Percentiles rank a stretch among this genome's conserved stretches.
phyloP scores from a whole-genome alignment of 2,113 vertebrate genomes.

The Lamprotornis superbus region DNA sequence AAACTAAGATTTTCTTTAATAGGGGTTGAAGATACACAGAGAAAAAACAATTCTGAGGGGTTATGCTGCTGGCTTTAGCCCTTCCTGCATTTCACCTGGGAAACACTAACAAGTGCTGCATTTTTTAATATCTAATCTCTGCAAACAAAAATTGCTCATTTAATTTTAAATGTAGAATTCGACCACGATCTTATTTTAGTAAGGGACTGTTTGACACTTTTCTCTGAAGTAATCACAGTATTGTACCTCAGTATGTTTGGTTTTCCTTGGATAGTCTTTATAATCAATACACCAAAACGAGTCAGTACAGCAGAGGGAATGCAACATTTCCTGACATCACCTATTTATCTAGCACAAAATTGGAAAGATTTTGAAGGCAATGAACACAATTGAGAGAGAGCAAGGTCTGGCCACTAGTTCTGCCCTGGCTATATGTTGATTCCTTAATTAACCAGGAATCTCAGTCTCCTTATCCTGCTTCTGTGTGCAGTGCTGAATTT shows the following conservation, averaged over 20 bases:
- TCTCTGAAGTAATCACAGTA: background rate
- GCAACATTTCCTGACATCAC: background rate
- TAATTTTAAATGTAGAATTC: background rate
- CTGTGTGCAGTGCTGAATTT: background rate
- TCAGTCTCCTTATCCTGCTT: background rate
- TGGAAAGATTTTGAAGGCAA: background rate
- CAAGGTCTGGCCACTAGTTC: background rate
- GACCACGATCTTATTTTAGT: background rate
- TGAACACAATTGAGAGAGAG: background rate
- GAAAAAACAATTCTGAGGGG: background rate
- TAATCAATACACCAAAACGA: background rate
- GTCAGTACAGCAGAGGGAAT: background rate
- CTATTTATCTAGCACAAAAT: constrained; percentile 5
- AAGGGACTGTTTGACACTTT: background rate
- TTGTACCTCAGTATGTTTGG: background rate
- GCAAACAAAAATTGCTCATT: background rate
- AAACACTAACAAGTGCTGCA: background rate
- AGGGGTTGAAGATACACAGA: background rate
- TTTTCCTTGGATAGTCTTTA: background rate
- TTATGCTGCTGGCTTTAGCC: background rate
- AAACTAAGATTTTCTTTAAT: background rate
- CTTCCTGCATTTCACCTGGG: background rate
- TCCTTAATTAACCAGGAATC: background rate
- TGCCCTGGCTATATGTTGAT: background rate
- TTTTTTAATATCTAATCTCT: background rate